Evolutionary conservation across 92 coral and sea anemone species (phyloP).

Genomic region (Epizoanthus rinbou): DNA sequence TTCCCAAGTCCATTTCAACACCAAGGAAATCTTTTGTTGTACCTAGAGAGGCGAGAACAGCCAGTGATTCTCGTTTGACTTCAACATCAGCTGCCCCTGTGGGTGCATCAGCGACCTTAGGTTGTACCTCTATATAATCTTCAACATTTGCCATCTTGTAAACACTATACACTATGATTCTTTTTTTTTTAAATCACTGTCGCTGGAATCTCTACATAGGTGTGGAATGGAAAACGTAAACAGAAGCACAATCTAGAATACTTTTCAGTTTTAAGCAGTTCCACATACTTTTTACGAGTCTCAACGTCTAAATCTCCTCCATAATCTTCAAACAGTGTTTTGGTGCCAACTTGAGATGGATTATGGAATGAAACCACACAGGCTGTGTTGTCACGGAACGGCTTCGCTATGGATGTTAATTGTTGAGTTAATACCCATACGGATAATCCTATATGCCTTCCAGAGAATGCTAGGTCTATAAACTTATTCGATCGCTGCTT

Average conservation of each 20-base stretch:
- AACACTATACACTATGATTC: too few relatives aligned
- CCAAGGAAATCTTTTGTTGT: slow-evolving; percentile 53
- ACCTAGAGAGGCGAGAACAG: slow-evolving; percentile 52
- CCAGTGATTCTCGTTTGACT: slow-evolving; percentile 56
- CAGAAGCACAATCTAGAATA: slow-evolving; percentile 8
- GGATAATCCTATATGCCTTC: too few relatives aligned
- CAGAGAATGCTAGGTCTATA: too few relatives aligned
- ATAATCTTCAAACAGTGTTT: slow-evolving; percentile 38
- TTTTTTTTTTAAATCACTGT: slow-evolving; percentile 8
- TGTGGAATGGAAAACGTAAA: not conserved
- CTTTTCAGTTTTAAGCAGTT: slow-evolving; percentile 19
- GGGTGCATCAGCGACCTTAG: not conserved
- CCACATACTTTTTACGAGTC: slow-evolving; percentile 42
- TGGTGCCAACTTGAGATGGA: too few relatives aligned
- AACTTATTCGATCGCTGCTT: too few relatives aligned
- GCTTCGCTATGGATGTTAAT: too few relatives aligned
- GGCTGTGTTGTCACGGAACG: slow-evolving; percentile 11
- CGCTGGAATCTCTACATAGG: not conserved
- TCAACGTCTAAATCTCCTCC: slow-evolving; percentile 48
- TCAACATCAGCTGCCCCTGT: slow-evolving; percentile 45
- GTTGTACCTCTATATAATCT: slow-evolving; percentile 42
- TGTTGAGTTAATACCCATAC: too few relatives aligned
- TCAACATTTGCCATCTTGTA: slow-evolving; percentile 42
- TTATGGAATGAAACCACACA: slow-evolving; percentile 15
- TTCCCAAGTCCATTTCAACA: slow-evolving; percentile 44